Evolutionary conservation across 2,113 vertebrate species (phyloP).

Genomic region (Perccottus glenii): DNA sequence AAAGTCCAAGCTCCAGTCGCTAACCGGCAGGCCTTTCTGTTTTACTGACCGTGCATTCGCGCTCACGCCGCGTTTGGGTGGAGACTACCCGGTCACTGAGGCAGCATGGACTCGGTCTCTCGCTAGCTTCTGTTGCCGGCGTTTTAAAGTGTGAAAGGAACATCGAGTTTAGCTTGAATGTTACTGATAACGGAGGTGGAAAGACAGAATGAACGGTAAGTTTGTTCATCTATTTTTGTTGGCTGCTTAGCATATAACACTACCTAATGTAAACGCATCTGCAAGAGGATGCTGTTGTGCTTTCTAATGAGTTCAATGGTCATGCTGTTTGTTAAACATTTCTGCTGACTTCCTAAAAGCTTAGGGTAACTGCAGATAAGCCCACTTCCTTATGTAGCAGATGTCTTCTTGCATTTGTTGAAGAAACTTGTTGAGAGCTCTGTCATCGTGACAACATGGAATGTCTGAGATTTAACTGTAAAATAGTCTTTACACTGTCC

Average conservation of each 20-base stretch:
- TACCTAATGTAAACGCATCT: background rate
- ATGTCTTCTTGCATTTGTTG: background rate
- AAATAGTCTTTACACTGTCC: no score
- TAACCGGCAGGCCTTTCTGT: conserved; percentile 60
- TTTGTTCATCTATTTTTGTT: conserved; percentile 13
- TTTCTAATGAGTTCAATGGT: background rate
- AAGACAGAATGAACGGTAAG: conserved; percentile 87
- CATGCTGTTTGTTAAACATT: background rate
- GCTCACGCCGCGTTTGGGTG: conserved; percentile 47
- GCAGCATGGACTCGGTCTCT: conserved; percentile 39
- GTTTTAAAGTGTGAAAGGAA: background rate
- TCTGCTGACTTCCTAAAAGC: conserved; percentile 7
- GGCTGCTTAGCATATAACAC: background rate
- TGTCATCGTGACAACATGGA: no score
- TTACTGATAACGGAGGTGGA: conserved; percentile 33
- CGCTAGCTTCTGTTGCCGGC: conserved; percentile 6
- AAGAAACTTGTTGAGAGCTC: background rate
- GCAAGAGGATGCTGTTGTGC: background rate
- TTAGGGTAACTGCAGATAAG: background rate
- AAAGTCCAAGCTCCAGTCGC: conserved; percentile 28
- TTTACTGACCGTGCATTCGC: conserved; percentile 47
- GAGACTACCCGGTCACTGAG: conserved; percentile 38
- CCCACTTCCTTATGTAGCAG: background rate
- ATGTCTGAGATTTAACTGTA: no score
- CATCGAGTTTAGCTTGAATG: conserved; percentile 22